Evolutionary conservation across 2,797 vertebrate species (phyloP), one percentile per base, ranked within the genome.

Genomic region (Labroides dimidiatus): DNA sequence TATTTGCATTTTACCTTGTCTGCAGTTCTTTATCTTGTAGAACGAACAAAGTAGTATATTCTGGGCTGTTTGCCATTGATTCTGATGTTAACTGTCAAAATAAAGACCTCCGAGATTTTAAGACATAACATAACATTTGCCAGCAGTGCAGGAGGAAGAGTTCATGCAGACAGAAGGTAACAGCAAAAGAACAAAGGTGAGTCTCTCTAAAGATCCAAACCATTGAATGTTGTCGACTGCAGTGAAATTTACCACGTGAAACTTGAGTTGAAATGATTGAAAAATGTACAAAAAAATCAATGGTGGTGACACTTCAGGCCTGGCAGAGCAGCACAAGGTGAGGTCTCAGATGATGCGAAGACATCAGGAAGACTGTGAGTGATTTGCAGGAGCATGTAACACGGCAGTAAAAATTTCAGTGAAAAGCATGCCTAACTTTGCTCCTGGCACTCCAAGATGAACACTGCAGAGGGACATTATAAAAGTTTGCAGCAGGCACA

Each of bases 321-420:
- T 47, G 51, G 47, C 13, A 45, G 11, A 23, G 33, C 33, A 51
- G 23, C 52, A 17, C 49, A 1, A 44, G 36, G 50, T 16, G 17
- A 59, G 43, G 27, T 52, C 2, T 45, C 20, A 13, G 1, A 15
- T 60, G 45, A 64, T 66, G 11, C 2, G 19, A 11, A 53, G 17
- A 69, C 7, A 6, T 45, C 23, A 44, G 50, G 33, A 10, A 45
- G 20, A 17, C 14, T 36, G n/a, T 10, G 23, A 77, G 7, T 57
- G 63, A 79, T 61, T 51, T 75, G n/a, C 21, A 62, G 52, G 23
- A 16, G 19, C n/a, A 50, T n/a, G 13, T 15, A 42, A 67, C 57
- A 52, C 56, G n/a, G n/a, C n/a, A 36, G 24, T 30, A 58, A 9
- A 13, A 15, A 37, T 61, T 42, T 51, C 6, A 7, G 13, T 11